A percentile compares a stretch with the other conserved stretches of the same genome.
phyloP scores from a whole-genome alignment of 2,797 vertebrate species.

The Muscicapa comitata region DNA sequence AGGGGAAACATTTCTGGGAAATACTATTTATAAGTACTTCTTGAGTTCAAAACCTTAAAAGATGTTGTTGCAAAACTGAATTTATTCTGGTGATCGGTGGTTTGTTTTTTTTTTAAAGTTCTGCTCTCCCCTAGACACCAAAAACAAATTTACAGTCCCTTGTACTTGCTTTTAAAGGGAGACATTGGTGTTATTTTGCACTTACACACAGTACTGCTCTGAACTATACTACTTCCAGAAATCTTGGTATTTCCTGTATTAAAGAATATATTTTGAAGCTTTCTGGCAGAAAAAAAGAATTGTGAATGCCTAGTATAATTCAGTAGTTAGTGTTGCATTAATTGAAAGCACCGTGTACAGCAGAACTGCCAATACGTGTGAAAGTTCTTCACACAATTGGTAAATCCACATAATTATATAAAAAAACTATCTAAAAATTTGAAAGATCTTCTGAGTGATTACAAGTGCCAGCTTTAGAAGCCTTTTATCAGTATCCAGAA shows the following conservation, averaged over 20 bases:
- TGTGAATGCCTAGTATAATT: neutral
- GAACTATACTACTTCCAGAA: neutral
- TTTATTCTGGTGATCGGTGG: neutral
- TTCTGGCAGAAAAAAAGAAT: neutral
- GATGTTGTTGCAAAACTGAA: neutral
- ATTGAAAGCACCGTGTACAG: neutral
- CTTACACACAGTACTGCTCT: neutral
- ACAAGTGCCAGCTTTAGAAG: neutral
- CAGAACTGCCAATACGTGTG: neutral
- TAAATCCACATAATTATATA: neutral
- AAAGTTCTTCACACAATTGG: neutral
- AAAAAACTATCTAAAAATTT: neutral
- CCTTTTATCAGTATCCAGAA: neutral
- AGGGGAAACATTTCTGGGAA: neutral
- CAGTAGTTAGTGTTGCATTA: neutral
- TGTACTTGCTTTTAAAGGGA: neutral
- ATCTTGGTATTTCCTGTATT: neutral
- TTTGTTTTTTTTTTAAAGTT: neutral
- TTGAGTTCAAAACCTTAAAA: neutral
- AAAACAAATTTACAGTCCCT: neutral
- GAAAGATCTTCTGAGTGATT: neutral
- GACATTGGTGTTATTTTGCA: neutral
- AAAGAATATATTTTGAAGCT: neutral
- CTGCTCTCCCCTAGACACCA: neutral
- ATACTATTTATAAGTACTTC: neutral